Evolutionary conservation across 1,140 invertebrate species (phyloP), one percentile per base, ranked within the genome.

Genomic region (Rhopalosiphum maidis): DNA sequence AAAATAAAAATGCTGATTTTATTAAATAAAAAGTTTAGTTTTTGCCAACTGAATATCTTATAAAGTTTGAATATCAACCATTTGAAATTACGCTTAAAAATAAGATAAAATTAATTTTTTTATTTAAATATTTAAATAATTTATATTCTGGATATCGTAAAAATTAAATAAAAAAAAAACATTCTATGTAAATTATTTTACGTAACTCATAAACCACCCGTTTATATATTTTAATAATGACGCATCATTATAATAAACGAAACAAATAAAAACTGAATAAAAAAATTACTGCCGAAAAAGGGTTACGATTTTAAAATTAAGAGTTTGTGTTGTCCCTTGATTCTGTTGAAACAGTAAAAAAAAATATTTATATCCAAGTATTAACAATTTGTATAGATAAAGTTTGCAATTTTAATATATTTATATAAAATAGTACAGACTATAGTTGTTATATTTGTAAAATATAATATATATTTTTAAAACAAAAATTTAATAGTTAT

Each of bases 121-220:
- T 89, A 89, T 89, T 89, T 54, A 89, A 89, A 89, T 89, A 51
- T 89, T 89, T 88, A 88, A 87, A 87, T 87, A 87, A 87, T 87
- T 88, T 88, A 88, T 48, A 88, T 88, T 30, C 8, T n/a, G 30
- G 37, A 54, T 54, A 54, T 89, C 41, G 87, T 89, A 89, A 89
- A 89, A 54, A 54, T 54, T 54, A 54, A 89, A 54, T 22, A 54
- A 89, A 89, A 41, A 41, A 41, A 88, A 89, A 54, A 89, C 48
- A 54, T 54, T 88, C 43, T 88, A 48, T 88, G 46, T 51, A 88
- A 88, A 88, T 88, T 88, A 88, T 89, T 89, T 11, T 54, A 89
- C 21, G 87, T 35, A 89, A 89, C 41, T 89, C 87, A 54, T 89
- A 89, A 54, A 89, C 87, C 48, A 37, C 18, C 48, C n/a, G 41